Evolutionary conservation across 2,888 invertebrate genomes (phyloP).

Genomic region (Diaphora mendica): DNA sequence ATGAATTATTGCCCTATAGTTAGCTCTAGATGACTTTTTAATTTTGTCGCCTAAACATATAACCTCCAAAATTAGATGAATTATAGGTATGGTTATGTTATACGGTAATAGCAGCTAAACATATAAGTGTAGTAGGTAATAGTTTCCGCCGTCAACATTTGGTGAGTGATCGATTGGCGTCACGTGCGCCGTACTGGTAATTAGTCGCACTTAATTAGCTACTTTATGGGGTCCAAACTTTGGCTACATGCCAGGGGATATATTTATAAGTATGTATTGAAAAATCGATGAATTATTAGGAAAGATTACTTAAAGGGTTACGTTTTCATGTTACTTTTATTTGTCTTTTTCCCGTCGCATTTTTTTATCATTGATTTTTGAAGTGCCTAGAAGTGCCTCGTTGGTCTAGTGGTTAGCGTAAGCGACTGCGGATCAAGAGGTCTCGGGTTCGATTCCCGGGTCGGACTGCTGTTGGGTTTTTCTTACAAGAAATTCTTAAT

Average conservation of each 20-base stretch:
- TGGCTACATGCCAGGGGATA: conserved; percentile 37
- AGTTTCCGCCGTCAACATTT: conserved; percentile 44
- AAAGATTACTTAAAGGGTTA: neutral
- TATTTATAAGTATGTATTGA: neutral
- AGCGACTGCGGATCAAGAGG: too few relatives aligned
- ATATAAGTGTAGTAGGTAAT: conserved; percentile 32
- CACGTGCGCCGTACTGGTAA: conserved; percentile 54
- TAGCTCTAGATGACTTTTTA: too few relatives aligned
- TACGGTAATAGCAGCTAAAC: conserved; percentile 28
- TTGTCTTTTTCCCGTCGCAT: too few relatives aligned
- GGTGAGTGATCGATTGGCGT: conserved; percentile 52
- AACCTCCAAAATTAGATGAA: neutral
- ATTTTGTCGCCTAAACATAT: too few relatives aligned
- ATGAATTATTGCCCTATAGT: neutral
- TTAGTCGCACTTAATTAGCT: conserved; percentile 56
- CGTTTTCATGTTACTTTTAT: neutral
- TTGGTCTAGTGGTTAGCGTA: too few relatives aligned
- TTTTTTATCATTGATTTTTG: too few relatives aligned
- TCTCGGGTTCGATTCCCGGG: too few relatives aligned
- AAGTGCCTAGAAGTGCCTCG: too few relatives aligned
- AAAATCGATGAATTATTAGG: neutral
- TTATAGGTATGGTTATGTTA: neutral
- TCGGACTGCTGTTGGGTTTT: too few relatives aligned
- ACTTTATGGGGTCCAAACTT: conserved; percentile 48
- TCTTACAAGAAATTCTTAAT: too few relatives aligned